phyloP scores from a whole-genome alignment of 2,113 vertebrate species.

The Podarcis muralis region DNA sequence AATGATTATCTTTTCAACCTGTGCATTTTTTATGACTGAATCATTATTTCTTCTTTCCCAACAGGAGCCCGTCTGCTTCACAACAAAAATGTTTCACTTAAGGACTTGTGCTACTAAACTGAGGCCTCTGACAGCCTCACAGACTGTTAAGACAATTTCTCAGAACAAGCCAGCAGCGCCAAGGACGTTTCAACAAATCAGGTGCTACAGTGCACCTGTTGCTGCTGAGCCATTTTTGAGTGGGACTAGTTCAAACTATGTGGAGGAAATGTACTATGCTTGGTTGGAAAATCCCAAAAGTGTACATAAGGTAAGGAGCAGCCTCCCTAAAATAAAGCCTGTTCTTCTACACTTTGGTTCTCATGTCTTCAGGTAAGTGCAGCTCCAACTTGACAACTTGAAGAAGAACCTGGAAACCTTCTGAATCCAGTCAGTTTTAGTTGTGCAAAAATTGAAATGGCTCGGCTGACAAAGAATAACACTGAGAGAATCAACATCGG shows the following conservation, averaged over 20 bases:
- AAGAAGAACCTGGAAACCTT: not conserved
- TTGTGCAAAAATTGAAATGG: not conserved
- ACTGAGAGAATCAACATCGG: not conserved
- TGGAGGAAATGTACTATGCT: conserved; percentile 96
- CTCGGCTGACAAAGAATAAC: not conserved
- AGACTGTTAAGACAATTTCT: conserved; percentile 79
- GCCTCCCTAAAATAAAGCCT: not conserved
- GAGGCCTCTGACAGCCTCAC: conserved; percentile 83
- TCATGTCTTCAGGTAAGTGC: conserved; percentile 70
- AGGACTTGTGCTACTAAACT: conserved; percentile 88
- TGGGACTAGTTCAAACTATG: conserved; percentile 92
- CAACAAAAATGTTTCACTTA: conserved; percentile 88
- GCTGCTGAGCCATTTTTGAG: conserved; percentile 91
- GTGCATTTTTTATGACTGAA: conserved; percentile 1
- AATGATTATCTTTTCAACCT: not conserved
- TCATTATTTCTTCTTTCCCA: conserved; percentile 27
- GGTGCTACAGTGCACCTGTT: conserved; percentile 80
- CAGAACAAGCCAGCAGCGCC: conserved; percentile 69
- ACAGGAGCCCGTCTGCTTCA: conserved; percentile 58
- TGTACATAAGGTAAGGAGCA: conserved; percentile 93
- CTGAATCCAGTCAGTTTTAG: not conserved
- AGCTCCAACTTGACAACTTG: not conserved
- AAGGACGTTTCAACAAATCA: conserved; percentile 83
- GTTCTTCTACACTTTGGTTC: not conserved
- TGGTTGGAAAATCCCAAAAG: conserved; percentile 95